Percentiles rank a stretch among this genome's conserved stretches.
These are phyloP conservation scores for Suricata suricatta DNA, from an alignment of 2,113 vertebrate genomes.

Conservation along the genomic window DNA sequence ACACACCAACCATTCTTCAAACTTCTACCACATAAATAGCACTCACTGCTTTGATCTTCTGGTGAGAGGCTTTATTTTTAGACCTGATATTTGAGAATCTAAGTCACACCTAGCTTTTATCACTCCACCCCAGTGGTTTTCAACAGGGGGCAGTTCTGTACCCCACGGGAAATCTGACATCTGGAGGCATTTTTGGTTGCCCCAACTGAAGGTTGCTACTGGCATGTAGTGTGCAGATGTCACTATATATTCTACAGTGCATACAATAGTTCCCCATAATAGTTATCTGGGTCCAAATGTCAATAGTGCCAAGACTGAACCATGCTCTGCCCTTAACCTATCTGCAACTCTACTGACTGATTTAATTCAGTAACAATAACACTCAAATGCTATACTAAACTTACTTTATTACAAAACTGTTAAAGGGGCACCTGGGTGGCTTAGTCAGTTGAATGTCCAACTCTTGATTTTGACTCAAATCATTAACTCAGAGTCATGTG, in stretches of 20 bases:
- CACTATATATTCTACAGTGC: background rate
- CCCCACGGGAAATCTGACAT: background rate
- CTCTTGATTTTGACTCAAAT: too few species aligned
- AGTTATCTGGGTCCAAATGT: background rate
- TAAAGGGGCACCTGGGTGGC: background rate
- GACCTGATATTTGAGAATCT: background rate
- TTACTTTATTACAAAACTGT: conserved; percentile 15
- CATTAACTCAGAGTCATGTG: too few species aligned
- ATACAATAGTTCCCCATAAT: background rate
- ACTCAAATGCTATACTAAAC: background rate
- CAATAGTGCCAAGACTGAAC: background rate
- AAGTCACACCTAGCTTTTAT: background rate
- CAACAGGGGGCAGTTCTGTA: background rate
- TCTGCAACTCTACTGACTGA: conserved; percentile 14
- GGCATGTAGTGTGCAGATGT: background rate
- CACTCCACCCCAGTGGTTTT: background rate
- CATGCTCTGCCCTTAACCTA: background rate
- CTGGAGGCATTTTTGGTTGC: background rate
- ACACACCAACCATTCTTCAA: background rate
- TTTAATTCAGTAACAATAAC: conserved; percentile 9
- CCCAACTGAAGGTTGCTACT: background rate
- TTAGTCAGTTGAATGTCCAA: too few species aligned
- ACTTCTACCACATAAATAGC: background rate
- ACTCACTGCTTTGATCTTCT: background rate
- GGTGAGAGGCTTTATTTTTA: background rate